Base-by-base conservation (phyloP, 2,888 invertebrate species). In the Brachypalpus laphriformis region DNA sequence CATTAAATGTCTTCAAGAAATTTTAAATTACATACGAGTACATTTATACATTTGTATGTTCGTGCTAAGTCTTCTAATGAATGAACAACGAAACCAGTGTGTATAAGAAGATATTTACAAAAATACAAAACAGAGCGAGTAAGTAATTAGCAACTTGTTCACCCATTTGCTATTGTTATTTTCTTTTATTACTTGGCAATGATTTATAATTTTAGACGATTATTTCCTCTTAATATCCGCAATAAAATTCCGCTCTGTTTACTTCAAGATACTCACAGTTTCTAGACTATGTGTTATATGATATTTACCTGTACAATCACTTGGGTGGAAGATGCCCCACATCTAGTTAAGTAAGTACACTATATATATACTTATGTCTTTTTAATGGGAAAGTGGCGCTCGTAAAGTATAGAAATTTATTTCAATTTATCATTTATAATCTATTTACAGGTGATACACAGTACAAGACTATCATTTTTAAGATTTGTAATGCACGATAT, bases 171-270 rank as follows among this genome's bases (percentile, higher is more conserved):
- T 49, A 22, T 49, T 25, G 14, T 22, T 56, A 57, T 37, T 18
- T 57, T 20, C 37, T 5, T 49, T 34, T 3, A 49, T 22, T 65
- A 22, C 49, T 22, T n/a, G 45, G 34, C 34, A 47, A 59, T 37
- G 47, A 31, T n/a, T 31, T 8, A 31, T 49, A 34, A 34, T 57
- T 2, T 4, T 61, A 37, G 37, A 37, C 37, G n/a, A 45, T 8
- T 28, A 16, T 14, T 34, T 71, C n/a, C 47, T 42, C 3, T 45
- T 70, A 18, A 31, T 57, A 47, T 57, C 28, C 25, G 47, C 57
- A 59, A 72, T 72, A 61, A 72, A 61, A 72, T 49, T 40, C 20
- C 20, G 72, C 51, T 61, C 49, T 72, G 40, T 18, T 72, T 72
- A 61, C 14, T 37, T 57, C 6, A 18, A 5, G 14, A 45, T 22